Evolutionary conservation across 1,140 invertebrate species (phyloP).

Genomic region (Helicorthomorpha holstii): DNA sequence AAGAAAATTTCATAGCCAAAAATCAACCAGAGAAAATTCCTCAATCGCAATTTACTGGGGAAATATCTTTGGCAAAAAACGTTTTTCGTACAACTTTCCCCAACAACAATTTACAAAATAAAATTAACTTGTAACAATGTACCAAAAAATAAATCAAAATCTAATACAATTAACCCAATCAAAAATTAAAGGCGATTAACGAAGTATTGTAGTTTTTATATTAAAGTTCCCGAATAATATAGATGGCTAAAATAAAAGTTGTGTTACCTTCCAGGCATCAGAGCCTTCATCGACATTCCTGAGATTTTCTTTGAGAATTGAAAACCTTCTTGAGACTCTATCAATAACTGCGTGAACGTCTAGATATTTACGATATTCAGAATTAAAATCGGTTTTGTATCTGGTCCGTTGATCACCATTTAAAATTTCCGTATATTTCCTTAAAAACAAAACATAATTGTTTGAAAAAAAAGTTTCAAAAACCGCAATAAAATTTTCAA

Average conservation of each 20-base stretch:
- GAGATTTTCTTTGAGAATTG: slow-evolving; percentile 45
- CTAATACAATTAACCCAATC: not conserved
- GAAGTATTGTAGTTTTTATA: not conserved
- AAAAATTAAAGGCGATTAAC: too few relatives aligned
- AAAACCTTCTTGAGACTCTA: slow-evolving; percentile 55
- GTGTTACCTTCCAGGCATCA: slow-evolving; percentile 32
- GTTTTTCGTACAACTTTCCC: too few relatives aligned
- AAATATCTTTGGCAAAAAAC: too few relatives aligned
- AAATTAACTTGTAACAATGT: not conserved
- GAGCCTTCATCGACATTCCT: slow-evolving; percentile 32
- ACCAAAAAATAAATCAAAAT: not conserved
- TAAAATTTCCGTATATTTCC: slow-evolving; percentile 60
- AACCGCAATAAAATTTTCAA: slow-evolving; percentile 21
- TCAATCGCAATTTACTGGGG: too few relatives aligned
- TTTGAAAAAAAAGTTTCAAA: too few relatives aligned
- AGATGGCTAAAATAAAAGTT: not conserved
- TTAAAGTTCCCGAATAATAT: not conserved
- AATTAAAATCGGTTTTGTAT: slow-evolving; percentile 76
- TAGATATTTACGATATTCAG: slow-evolving; percentile 66
- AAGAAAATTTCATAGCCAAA: too few relatives aligned
- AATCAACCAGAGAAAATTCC: too few relatives aligned
- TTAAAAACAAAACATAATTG: slow-evolving; percentile 30
- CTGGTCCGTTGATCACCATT: slow-evolving; percentile 51
- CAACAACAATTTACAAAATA: too few relatives aligned
- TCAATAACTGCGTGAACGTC: slow-evolving; percentile 53